These are phyloP conservation scores for Polymixis flavicincta DNA, from an alignment of 2,888 invertebrate genomes.

Conservation along the genomic window DNA sequence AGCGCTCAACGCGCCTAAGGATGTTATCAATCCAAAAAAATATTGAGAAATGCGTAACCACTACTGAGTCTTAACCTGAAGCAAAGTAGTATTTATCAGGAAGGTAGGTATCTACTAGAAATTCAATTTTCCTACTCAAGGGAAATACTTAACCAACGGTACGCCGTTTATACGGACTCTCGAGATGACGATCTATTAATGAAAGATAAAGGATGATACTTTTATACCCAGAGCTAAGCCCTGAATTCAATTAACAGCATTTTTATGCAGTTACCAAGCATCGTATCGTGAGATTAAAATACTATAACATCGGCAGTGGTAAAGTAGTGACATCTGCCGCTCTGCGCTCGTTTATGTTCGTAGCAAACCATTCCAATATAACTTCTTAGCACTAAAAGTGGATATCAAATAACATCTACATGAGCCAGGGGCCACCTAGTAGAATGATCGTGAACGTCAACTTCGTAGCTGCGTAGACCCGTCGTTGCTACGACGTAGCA, in stretches of 20 bases:
- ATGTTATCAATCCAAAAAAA: no score
- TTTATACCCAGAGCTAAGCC: not conserved
- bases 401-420: not conserved
- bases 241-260: no score
- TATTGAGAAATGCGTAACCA: not conserved
- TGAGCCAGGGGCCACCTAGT: conserved; percentile 26
- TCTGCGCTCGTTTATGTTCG: not conserved
- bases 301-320: not conserved
- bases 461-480: not conserved
- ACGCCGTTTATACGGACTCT: not conserved
- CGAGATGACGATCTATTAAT: not conserved
- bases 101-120: no score
- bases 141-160: not conserved
- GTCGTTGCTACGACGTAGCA: not conserved
- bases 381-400: not conserved
- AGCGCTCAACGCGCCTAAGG: no score
- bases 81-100: not conserved
- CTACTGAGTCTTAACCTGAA: not conserved
- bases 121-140: not conserved
- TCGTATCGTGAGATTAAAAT: no score
- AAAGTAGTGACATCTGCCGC: not conserved
- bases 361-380: not conserved
- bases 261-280: no score
- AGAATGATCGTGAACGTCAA: not conserved
- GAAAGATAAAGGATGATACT: not conserved